phyloP scores from a whole-genome alignment of 2,113 vertebrate genomes.

The Malurus melanocephalus region DNA sequence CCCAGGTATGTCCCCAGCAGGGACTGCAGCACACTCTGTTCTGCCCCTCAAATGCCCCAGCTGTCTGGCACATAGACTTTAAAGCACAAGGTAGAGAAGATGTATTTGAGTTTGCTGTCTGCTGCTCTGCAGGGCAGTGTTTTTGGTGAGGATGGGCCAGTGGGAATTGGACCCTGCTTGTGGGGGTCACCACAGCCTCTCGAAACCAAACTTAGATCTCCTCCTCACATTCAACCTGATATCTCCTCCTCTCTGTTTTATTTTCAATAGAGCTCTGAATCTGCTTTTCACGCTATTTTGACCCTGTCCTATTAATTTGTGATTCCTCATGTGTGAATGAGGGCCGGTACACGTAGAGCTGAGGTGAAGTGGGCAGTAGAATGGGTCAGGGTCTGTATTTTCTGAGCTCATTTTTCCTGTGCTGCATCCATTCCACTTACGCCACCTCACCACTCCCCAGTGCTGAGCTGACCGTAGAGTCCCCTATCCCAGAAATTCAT shows the following conservation, averaged over 20 bases:
- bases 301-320: not conserved
- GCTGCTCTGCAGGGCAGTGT: not conserved
- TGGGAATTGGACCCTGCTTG: not conserved
- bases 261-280: not conserved
- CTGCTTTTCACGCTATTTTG: not conserved
- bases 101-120: not conserved
- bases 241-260: not conserved
- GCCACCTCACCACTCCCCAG: not conserved
- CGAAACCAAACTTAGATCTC: not conserved
- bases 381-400: not conserved
- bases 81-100: not conserved
- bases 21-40: not conserved
- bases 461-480: not conserved
- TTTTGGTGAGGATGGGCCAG: not conserved
- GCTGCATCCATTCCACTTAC: not conserved
- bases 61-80: accelerated
- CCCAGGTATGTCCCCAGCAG: accelerated
- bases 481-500: not conserved
- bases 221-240: not conserved
- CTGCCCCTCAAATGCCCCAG: not conserved
- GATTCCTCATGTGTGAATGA: not conserved
- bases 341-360: not conserved
- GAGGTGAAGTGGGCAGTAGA: not conserved
- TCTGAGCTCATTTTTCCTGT: not conserved
- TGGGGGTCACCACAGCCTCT: not conserved